Base-by-base conservation (phyloP, 2,888 invertebrate genomes). In the Leptogaster cylindrica region DNA sequence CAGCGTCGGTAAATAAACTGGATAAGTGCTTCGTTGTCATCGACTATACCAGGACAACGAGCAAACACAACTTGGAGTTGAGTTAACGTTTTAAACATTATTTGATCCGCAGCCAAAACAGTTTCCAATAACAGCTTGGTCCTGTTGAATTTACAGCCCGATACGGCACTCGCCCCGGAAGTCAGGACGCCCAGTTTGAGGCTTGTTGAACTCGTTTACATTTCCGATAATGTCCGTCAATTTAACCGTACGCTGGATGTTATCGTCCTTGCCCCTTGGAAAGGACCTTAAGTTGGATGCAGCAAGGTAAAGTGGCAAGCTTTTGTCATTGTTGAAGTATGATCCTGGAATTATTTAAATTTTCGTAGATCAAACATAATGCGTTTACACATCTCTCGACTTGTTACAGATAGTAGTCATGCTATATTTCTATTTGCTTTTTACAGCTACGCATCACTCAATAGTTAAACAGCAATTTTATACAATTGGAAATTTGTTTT, bases 141-240 rank as follows among this genome's bases (percentile, higher is more conserved):
- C 61, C 61, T 61, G 61, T 61, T 61, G 61, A 61, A 61, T 61
- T 61, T 61, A 61, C 44, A 27, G 61, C 61, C 61, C 61, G 61
- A 61, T 44, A 61, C 44, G 44, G 44, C 44, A 44, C 61, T 41
- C 12, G 41, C 44, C 44, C 27, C 61, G 44, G 61, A 28, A 61
- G 44, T 41, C 61, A 16, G 23, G 41, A 44, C 25, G 41, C 44
- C 61, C 61, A 41, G 61, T 61, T 61, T 61, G 61, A 61, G 61
- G 61, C 61, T 61, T 61, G 61, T 61, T 61, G 18, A 61, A 61
- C 41, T 61, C 61, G 61, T 61, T 61, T 61, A 61, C 61, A 61
- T 61, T 61, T 61, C 44, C 61, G 61, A 61, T 61, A 61, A 61
- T 61, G 44, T 61, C 44, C 61, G 61, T 44, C 61, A 61, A 61